Conservation (phyloP, 2,113 vertebrate species). For the Prinia subflava region DNA sequence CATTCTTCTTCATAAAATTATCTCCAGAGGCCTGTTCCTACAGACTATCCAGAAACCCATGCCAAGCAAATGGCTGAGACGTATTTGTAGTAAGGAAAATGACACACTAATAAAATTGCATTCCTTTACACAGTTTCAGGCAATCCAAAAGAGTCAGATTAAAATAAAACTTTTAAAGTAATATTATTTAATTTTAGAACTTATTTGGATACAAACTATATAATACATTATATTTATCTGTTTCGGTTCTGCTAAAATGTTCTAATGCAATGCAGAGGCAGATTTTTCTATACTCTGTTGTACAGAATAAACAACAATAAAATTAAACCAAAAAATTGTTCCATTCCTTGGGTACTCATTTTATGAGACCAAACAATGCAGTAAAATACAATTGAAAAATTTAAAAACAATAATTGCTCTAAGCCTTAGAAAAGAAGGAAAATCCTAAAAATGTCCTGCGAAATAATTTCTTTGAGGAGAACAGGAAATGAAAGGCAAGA, state of each 20-base stretch:
- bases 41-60: background rate
- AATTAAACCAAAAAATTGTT: background rate
- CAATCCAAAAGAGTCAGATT: background rate
- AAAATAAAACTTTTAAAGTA: background rate
- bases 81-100: background rate
- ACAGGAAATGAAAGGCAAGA: background rate
- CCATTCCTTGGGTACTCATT: background rate
- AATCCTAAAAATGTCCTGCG: background rate
- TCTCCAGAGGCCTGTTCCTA: background rate
- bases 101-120: background rate
- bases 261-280: background rate
- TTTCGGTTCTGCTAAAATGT: background rate
- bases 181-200: background rate
- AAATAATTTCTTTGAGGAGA: background rate
- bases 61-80: background rate
- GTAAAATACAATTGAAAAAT: background rate
- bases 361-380: background rate
- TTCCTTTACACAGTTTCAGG: background rate
- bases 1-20: background rate
- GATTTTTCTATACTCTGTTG: background rate
- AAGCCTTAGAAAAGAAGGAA: background rate
- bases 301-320: background rate
- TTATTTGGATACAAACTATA: background rate
- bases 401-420: background rate
- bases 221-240: background rate